Evolutionary conservation across 2,888 invertebrate species (phyloP).

Genomic region (Anticlea derivata): DNA sequence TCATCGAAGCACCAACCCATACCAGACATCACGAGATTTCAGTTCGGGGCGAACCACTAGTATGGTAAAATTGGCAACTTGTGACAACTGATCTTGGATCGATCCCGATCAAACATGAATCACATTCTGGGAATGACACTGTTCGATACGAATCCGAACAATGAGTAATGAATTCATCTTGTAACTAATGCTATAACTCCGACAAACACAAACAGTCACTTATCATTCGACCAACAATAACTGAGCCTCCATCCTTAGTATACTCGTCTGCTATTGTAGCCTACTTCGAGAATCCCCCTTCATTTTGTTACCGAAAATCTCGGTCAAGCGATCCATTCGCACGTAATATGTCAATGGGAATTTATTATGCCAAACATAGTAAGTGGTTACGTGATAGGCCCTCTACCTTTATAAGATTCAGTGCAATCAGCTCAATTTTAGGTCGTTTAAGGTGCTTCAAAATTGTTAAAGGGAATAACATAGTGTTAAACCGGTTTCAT

Average conservation of each 20-base stretch:
- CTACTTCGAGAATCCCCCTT: constrained; percentile 11
- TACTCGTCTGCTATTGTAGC: constrained; percentile 18
- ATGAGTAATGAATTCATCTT: neutral
- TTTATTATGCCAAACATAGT: constrained; percentile 28
- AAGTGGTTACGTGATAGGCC: constrained; percentile 21
- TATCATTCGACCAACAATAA: constrained; percentile 15
- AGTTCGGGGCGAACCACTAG: too few relatives aligned
- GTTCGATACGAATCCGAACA: neutral
- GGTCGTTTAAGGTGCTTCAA: neutral
- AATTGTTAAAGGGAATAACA: neutral
- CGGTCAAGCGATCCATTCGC: constrained; percentile 27
- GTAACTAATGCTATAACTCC: neutral
- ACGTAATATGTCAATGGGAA: constrained; percentile 27
- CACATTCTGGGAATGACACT: too few relatives aligned
- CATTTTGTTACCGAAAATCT: constrained; percentile 27
- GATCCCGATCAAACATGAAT: too few relatives aligned
- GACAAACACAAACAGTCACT: neutral
- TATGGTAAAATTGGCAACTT: too few relatives aligned
- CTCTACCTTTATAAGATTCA: constrained; percentile 16
- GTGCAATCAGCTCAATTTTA: constrained; percentile 10
- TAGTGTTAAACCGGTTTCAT: too few relatives aligned
- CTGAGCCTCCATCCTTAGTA: constrained; percentile 13
- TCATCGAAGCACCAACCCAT: too few relatives aligned
- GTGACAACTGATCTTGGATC: too few relatives aligned
- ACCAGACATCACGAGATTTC: too few relatives aligned